Evolutionary conservation across 2,797 vertebrate genomes (phyloP).

Genomic region (Gadopsis bispinosus): DNA sequence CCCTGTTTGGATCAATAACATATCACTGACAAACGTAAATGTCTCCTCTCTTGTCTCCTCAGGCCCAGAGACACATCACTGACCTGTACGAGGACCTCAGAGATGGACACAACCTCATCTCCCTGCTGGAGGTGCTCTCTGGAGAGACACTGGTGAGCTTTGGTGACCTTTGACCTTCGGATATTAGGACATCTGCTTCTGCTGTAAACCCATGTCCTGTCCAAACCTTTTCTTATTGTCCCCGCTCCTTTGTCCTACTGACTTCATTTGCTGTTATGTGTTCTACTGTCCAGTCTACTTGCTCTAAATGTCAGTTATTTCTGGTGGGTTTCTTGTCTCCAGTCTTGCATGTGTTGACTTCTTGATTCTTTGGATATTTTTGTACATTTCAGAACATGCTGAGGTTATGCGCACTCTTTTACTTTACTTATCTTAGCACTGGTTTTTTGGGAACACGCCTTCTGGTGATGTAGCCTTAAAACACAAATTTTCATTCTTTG

Average conservation of each 20-base stretch:
- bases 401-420: slow-evolving; percentile 51
- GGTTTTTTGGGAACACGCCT: slow-evolving; percentile 48
- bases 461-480: slow-evolving; percentile 64
- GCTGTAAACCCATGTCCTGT: slow-evolving; percentile 24
- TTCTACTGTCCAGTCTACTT: background rate
- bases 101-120: slow-evolving; percentile 98
- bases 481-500: slow-evolving; percentile 85
- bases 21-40: rapidly evolving
- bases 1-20: background rate
- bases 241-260: slow-evolving; percentile 14
- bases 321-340: slow-evolving; percentile 31
- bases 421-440: slow-evolving; percentile 39
- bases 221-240: background rate
- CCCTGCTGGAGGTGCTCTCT: slow-evolving; percentile 94
- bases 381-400: slow-evolving; percentile 58
- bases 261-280: slow-evolving; percentile 22
- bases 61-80: slow-evolving; percentile 94
- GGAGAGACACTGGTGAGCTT: slow-evolving; percentile 93
- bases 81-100: slow-evolving; percentile 96
- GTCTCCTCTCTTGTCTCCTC: background rate
- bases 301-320: slow-evolving; percentile 29
- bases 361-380: slow-evolving; percentile 25
- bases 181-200: slow-evolving; percentile 34
- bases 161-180: slow-evolving; percentile 26
- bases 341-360: slow-evolving; percentile 65